Percentiles rank a stretch among this genome's conserved stretches.
Evolutionary conservation across 2,888 invertebrate species (phyloP).

Genomic region (Cephus runcator): DNA sequence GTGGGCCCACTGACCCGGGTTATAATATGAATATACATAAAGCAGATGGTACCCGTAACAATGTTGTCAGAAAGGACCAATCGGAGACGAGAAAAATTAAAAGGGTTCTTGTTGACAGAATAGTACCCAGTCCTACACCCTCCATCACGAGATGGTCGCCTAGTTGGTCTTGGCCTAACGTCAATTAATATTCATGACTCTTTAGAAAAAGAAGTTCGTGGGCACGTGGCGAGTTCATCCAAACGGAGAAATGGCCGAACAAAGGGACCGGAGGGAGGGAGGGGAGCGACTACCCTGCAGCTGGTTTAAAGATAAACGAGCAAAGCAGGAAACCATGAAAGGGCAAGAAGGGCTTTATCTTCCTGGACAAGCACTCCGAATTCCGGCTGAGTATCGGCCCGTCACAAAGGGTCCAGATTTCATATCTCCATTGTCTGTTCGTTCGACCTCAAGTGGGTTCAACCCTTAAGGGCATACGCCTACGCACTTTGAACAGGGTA

Average conservation of each 20-base stretch:
- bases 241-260: conserved; percentile 14
- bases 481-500: conserved; percentile 65
- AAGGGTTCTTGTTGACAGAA: too few species aligned
- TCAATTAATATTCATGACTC: conserved; percentile 52
- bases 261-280: background rate
- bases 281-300: conserved; percentile 22
- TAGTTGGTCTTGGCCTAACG: conserved; percentile 53
- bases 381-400: too few species aligned
- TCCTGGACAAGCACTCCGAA: background rate
- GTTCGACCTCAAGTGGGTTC: conserved; percentile 21
- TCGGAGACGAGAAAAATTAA: too few species aligned
- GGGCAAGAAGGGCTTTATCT: conserved; percentile 13
- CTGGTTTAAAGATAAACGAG: conserved; percentile 55
- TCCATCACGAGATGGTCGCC: conserved; percentile 50
- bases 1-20: too few species aligned
- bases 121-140: conserved; percentile 22
- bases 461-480: conserved; percentile 64
- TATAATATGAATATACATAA: too few species aligned
- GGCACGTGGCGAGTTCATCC: background rate
- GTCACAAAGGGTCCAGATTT: too few species aligned
- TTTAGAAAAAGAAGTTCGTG: conserved; percentile 12
- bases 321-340: conserved; percentile 56
- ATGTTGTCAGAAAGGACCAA: too few species aligned
- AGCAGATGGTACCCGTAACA: too few species aligned
- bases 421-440: too few species aligned